phyloP scores from a whole-genome alignment of 1,140 invertebrate genomes.

The Drosophila obscura region DNA sequence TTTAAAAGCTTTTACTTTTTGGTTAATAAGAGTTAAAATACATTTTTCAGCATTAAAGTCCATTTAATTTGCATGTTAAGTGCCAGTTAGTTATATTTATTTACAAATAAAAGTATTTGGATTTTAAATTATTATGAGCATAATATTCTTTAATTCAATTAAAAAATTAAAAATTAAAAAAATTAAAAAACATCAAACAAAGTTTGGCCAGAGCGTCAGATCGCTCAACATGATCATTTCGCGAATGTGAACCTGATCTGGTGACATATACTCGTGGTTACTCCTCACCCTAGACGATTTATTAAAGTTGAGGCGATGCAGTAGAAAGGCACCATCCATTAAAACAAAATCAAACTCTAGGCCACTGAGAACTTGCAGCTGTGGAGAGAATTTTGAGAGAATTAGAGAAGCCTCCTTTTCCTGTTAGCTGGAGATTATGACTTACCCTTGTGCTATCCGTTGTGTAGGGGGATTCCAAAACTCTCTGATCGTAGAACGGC shows the following conservation, averaged over 20 bases:
- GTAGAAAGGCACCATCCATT: constrained; percentile 36
- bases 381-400: background rate
- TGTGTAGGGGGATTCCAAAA: background rate
- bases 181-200: too few relatives aligned
- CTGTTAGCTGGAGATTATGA: background rate
- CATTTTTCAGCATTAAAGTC: too few relatives aligned
- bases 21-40: too few relatives aligned
- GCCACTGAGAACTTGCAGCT: constrained; percentile 29
- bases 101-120: too few relatives aligned
- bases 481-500: constrained; percentile 43
- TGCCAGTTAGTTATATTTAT: too few relatives aligned
- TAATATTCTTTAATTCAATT: too few relatives aligned
- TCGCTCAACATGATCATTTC: constrained; percentile 44
- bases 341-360: constrained; percentile 40
- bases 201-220: constrained; percentile 20
- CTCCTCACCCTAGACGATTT: background rate
- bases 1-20: too few relatives aligned
- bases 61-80: too few relatives aligned
- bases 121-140: too few relatives aligned
- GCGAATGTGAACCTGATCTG: constrained; percentile 3
- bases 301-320: background rate
- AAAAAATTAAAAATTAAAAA: too few relatives aligned
- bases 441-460: constrained; percentile 14
- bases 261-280: too few relatives aligned
- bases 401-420: background rate